A percentile compares a stretch with the other conserved stretches of the same genome.
These are phyloP conservation scores for Pardalotus punctatus DNA, from an alignment of 2,113 vertebrate species.

Conservation along the genomic window DNA sequence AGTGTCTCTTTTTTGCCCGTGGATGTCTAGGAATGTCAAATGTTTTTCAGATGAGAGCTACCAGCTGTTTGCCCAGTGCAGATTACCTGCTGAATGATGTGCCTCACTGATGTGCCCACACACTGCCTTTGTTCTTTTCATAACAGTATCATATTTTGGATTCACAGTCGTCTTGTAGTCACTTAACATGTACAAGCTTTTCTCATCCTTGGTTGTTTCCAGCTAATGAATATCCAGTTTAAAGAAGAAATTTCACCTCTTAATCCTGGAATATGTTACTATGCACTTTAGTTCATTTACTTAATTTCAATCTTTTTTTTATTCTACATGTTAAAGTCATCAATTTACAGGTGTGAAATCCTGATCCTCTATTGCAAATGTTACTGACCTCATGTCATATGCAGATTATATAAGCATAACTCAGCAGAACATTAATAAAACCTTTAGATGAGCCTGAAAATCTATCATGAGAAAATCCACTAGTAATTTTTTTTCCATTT, in stretches of 20 bases:
- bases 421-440: neutral
- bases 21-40: neutral
- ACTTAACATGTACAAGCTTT: neutral
- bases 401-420: neutral
- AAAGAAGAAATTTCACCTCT: neutral
- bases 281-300: neutral
- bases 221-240: neutral
- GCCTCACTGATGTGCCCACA: neutral
- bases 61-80: neutral
- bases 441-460: neutral
- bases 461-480: neutral
- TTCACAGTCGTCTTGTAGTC: neutral
- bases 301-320: neutral
- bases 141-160: neutral
- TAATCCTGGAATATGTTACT: neutral
- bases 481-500: neutral
- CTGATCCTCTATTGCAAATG: neutral
- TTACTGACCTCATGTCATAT: neutral
- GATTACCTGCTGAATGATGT: neutral
- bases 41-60: neutral
- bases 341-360: neutral
- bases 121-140: neutral
- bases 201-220: neutral
- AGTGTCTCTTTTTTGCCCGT: neutral
- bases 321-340: neutral